phyloP scores from a whole-genome alignment of 2,113 vertebrate genomes.

The Emydura subglobosa region DNA sequence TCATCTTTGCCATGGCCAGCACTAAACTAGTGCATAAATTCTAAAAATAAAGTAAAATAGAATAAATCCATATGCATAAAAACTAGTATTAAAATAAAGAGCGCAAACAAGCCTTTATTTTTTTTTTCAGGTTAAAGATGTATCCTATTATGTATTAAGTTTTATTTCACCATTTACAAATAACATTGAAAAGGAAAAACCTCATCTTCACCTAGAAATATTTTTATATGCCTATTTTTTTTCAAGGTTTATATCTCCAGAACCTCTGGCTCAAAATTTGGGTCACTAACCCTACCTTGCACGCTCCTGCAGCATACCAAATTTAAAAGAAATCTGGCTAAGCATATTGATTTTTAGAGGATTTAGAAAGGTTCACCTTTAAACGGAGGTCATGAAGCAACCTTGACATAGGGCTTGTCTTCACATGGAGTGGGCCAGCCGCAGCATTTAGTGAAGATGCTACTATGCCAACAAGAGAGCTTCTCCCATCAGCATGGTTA shows the following conservation, averaged over 20 bases:
- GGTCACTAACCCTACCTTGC: too few species aligned
- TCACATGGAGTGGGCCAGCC: too few species aligned
- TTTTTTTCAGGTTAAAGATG: background rate
- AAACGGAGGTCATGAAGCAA: too few species aligned
- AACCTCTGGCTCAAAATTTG: background rate
- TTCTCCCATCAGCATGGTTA: too few species aligned
- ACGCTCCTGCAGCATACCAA: too few species aligned
- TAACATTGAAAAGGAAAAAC: background rate
- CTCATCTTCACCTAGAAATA: too few species aligned
- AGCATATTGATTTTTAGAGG: too few species aligned
- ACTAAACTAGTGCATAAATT: background rate
- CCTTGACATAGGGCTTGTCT: background rate
- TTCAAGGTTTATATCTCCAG: background rate
- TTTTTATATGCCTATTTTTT: background rate
- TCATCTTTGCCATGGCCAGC: rapidly evolving
- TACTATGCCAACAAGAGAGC: too few species aligned
- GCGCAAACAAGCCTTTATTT: background rate
- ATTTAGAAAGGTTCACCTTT: too few species aligned
- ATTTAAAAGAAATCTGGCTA: too few species aligned
- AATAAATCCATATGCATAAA: background rate
- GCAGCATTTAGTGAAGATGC: too few species aligned
- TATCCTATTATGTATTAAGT: background rate
- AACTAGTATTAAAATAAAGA: too few species aligned
- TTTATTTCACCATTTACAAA: background rate
- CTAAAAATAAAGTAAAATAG: background rate